Percentiles rank a stretch among this genome's conserved stretches.
phyloP scores from a whole-genome alignment of 2,113 vertebrate genomes.

The Vombatus ursinus region DNA sequence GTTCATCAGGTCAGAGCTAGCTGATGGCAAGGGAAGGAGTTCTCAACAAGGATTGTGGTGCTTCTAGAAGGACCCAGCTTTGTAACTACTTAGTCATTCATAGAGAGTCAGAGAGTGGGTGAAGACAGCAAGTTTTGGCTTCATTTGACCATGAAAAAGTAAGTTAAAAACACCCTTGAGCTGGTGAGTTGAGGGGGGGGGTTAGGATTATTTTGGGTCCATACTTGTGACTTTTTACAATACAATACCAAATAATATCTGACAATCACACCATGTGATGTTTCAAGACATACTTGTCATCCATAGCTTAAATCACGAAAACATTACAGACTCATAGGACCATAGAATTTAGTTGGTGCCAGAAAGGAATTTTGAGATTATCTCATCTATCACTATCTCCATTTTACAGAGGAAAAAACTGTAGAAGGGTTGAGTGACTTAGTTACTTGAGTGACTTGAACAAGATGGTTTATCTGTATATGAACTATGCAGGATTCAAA shows the following conservation, averaged over 20 bases:
- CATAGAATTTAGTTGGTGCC: not conserved
- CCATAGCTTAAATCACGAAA: not conserved
- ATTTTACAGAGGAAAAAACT: not conserved
- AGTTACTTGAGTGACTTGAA: not conserved
- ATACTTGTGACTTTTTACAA: too few species aligned
- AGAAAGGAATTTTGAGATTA: too few species aligned
- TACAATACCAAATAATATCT: not conserved
- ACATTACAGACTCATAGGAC: not conserved
- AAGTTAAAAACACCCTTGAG: not conserved
- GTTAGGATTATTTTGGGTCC: too few species aligned
- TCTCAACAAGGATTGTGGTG: not conserved
- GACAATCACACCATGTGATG: not conserved
- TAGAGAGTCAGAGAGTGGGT: not conserved
- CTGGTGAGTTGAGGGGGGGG: not conserved
- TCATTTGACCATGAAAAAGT: not conserved
- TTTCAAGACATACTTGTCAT: not conserved
- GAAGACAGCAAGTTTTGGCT: not conserved
- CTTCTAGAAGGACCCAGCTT: not conserved
- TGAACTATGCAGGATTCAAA: not conserved
- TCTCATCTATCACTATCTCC: too few species aligned
- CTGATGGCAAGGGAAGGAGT: not conserved
- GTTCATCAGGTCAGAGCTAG: not conserved
- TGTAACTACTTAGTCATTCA: not conserved
- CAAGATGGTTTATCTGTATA: not conserved
- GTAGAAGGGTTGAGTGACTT: not conserved